phyloP scores from a whole-genome alignment of 2,888 invertebrate species.

The Standfussiana lucernea region DNA sequence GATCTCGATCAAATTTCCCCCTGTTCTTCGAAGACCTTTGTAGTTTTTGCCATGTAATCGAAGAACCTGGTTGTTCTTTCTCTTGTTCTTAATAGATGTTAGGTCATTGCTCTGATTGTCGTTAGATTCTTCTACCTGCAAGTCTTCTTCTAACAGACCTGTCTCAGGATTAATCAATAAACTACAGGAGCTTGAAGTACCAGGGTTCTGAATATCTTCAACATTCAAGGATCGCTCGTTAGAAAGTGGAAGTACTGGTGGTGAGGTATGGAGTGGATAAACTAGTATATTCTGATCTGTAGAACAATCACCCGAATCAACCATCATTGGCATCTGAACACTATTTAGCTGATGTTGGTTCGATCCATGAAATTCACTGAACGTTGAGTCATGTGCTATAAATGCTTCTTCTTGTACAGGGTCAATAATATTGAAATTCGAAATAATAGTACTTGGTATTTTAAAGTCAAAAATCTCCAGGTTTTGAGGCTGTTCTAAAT shows the following conservation, averaged over 20 bases:
- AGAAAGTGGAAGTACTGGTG: constrained; percentile 9
- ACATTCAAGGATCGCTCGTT: constrained; percentile 11
- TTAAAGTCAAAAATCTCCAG: constrained; percentile 8
- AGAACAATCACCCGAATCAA: constrained; percentile 11
- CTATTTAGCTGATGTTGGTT: constrained; percentile 18
- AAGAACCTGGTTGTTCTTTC: constrained; percentile 14
- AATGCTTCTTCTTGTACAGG: constrained; percentile 17
- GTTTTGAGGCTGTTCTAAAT: background rate
- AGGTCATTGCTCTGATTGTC: constrained; percentile 15
- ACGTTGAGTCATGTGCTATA: constrained; percentile 7
- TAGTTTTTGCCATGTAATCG: background rate
- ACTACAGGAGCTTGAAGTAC: constrained; percentile 15
- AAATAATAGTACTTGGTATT: constrained; percentile 17
- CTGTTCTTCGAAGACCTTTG: constrained; percentile 9
- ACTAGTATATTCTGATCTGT: constrained; percentile 17
- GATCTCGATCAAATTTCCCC: constrained; percentile 1
- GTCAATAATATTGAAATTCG: constrained; percentile 17
- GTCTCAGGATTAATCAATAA: constrained; percentile 15
- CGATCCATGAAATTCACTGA: constrained; percentile 4
- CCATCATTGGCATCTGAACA: constrained; percentile 13
- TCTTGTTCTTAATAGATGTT: constrained; percentile 19
- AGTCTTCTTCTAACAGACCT: constrained; percentile 12
- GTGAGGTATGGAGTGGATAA: constrained; percentile 16
- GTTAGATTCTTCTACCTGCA: constrained; percentile 13
- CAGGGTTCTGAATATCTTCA: constrained; percentile 17